A percentile compares a stretch with the other conserved stretches of the same genome.
phyloP scores from a whole-genome alignment of 2,113 vertebrate species.

The Galbula dea region DNA sequence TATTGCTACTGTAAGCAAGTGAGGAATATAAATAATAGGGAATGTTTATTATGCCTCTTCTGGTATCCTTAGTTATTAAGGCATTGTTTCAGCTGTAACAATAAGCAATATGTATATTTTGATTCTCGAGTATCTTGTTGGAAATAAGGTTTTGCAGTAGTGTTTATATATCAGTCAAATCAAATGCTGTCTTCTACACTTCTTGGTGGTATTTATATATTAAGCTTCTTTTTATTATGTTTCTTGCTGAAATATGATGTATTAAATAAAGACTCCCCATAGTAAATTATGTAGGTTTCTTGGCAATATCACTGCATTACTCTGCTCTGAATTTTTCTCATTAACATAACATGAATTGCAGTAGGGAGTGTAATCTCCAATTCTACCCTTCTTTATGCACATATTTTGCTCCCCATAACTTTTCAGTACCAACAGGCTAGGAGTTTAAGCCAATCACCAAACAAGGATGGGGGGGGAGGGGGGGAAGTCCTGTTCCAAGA shows the following conservation, averaged over 20 bases:
- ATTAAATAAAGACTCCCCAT: constrained; percentile 42
- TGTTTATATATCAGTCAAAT: constrained; percentile 32
- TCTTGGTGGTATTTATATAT: constrained; percentile 27
- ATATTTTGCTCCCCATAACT: constrained; percentile 24
- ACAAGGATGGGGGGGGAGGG: neutral
- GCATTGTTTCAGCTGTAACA: constrained; percentile 9
- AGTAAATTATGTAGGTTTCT: constrained; percentile 42
- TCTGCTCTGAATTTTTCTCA: neutral
- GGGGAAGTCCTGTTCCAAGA: neutral
- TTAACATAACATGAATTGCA: constrained; percentile 51
- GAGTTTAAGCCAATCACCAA: neutral
- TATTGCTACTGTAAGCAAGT: neutral
- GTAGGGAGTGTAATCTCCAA: constrained; percentile 18
- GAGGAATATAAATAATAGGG: constrained; percentile 19
- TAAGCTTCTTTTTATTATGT: constrained; percentile 62
- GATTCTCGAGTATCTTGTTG: neutral
- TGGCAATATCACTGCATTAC: constrained; percentile 26
- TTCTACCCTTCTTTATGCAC: neutral
- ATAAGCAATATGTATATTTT: constrained; percentile 1
- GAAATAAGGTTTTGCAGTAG: constrained; percentile 34
- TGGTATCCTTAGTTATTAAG: constrained; percentile 14
- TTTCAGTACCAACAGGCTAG: neutral
- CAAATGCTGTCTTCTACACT: neutral
- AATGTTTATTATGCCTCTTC: constrained; percentile 1
- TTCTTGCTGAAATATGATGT: constrained; percentile 43